Evolutionary conservation across 53 echinoderm and acorn worm genomes (phyloP), one percentile per base, ranked within the genome.

Genomic region (Echinarachnius parma): DNA sequence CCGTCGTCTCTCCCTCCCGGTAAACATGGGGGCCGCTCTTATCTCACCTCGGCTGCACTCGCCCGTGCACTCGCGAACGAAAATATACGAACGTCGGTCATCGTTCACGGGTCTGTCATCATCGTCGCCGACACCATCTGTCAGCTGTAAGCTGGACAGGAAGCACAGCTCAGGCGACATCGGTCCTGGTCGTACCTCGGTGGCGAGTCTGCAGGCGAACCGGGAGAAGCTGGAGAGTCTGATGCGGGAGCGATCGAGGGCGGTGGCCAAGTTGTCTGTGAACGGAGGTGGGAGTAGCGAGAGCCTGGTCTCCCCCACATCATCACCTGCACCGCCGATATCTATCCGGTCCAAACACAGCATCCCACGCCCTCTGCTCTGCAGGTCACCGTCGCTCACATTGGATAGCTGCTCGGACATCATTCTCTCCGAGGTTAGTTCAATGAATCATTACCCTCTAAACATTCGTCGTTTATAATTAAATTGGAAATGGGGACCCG

Each of bases 211-310:
- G 5, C 50, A 49, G 22, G 68, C 68, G 9, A 68, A 68, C 48
- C 31, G 68, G 34, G 30, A 50, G 23, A 68, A 68, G 16, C 24
- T 68, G 11, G 68, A 68, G 30, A 34, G 30, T 50, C 34, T 68
- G 32, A 68, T 68, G 68, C 49, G 24, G 30, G 68, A 68, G 34
- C 21, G 68, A 50, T 68, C 68, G 34, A 68, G 4, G 14, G 68
- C 52, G 20, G 52, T 68, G 14, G 68, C 50, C 4, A 68, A 68
- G 20, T 24, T 68, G 20, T 50, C 29, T 13, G 42, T 39, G 20
- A 68, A 13, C 13, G 36, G 34, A 13, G 49, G 50, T 14, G 34
- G 49, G 13, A 68, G 68, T 25, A 49, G 68, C 19, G 50, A 68
- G 35, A 30, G 50, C 25, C n/a, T n/a, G n/a, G n/a, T n/a, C n/a